A percentile compares a stretch with the other conserved stretches of the same genome.
These are phyloP conservation scores for Andrena marginata DNA, from an alignment of 2,888 invertebrate genomes.

Conservation along the genomic window DNA sequence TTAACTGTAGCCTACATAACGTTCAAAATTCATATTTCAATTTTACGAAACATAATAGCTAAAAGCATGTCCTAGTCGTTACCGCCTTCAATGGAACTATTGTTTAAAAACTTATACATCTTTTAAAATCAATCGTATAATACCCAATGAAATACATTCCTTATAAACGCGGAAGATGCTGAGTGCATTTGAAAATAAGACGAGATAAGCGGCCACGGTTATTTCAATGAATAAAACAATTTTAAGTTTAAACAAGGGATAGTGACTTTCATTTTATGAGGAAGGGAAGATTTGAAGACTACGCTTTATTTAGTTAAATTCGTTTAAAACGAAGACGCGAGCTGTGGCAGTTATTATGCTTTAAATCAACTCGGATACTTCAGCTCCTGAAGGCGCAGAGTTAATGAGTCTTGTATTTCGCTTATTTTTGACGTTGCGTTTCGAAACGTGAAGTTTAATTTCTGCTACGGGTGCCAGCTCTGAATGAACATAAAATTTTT, in stretches of 20 bases:
- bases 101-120: background rate
- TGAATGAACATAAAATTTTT: background rate
- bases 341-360: constrained; percentile 19
- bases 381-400: background rate
- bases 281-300: background rate
- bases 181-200: background rate
- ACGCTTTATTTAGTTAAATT: constrained; percentile 14
- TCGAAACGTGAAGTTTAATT: background rate
- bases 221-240: background rate
- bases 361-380: constrained; percentile 13
- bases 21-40: background rate
- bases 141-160: background rate
- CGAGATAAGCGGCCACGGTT: background rate
- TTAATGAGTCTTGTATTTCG: constrained; percentile 1
- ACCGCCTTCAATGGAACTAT: background rate
- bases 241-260: background rate
- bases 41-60: too few relatives aligned
- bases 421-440: background rate
- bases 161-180: background rate
- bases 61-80: too few relatives aligned
- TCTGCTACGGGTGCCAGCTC: background rate
- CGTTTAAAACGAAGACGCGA: background rate
- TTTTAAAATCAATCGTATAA: background rate
- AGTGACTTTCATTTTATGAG: background rate
- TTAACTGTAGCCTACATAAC: background rate